Percentiles rank a stretch among this genome's conserved stretches.
Conservation (phyloP, 1,140 invertebrate species). For the Conus ventricosus region DNA sequence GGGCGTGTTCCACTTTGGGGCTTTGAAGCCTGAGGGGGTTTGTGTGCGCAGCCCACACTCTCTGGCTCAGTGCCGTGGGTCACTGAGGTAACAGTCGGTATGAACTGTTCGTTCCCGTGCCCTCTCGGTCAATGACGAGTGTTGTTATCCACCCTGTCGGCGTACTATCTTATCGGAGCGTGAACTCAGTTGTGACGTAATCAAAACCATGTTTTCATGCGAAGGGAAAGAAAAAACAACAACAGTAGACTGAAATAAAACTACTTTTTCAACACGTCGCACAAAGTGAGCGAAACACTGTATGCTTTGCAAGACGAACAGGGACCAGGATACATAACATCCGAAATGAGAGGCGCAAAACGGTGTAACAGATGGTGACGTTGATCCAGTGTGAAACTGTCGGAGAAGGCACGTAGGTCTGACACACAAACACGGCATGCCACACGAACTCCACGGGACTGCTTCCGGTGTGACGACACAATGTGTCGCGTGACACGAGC, state of each 20-base stretch:
- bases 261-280: not conserved
- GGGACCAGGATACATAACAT: not conserved
- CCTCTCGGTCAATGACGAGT: too few relatives aligned
- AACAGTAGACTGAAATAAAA: not conserved
- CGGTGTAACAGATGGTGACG: conserved; percentile 2
- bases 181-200: too few relatives aligned
- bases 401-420: not conserved
- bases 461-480: conserved; percentile 25
- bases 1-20: not conserved
- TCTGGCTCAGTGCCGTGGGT: too few relatives aligned
- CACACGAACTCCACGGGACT: not conserved
- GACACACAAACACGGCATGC: conserved; percentile 13
- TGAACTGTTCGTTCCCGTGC: too few relatives aligned
- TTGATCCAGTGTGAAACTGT: not conserved
- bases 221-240: too few relatives aligned
- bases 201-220: too few relatives aligned
- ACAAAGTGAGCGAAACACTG: not conserved
- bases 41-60: too few relatives aligned
- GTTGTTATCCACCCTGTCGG: too few relatives aligned
- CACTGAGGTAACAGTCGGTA: too few relatives aligned
- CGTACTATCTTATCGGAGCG: too few relatives aligned
- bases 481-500: conserved; percentile 6
- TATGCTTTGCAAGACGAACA: not conserved
- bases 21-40: too few relatives aligned
- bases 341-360: not conserved